Conservation (phyloP, 2,888 invertebrate genomes). For the Pteria penguin region DNA sequence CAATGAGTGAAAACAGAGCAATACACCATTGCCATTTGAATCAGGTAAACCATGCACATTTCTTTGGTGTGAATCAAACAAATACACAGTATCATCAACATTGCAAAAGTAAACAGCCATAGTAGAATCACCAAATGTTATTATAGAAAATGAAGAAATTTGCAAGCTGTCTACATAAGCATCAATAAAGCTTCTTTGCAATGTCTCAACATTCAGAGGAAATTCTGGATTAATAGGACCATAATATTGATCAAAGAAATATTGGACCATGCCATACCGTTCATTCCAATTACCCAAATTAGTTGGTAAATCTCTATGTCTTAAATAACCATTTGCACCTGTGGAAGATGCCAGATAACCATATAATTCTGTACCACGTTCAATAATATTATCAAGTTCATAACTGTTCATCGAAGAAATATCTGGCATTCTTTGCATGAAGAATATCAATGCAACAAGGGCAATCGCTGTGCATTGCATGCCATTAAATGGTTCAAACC, state of each 20-base stretch:
- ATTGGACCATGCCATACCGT: slow-evolving; percentile 7
- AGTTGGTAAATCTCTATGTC: slow-evolving; percentile 13
- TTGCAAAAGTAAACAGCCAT: slow-evolving; percentile 9
- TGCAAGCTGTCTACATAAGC: not conserved
- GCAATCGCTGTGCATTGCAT: slow-evolving; percentile 27
- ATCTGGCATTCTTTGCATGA: slow-evolving; percentile 9
- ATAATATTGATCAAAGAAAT: slow-evolving; percentile 14
- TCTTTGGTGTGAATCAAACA: slow-evolving; percentile 27
- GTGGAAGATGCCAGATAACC: not conserved
- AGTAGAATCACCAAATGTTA: slow-evolving; percentile 10
- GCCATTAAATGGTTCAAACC: slow-evolving; percentile 20
- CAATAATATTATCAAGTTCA: not conserved
- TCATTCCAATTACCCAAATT: not conserved
- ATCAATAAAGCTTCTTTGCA: not conserved
- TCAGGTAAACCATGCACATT: slow-evolving; percentile 12
- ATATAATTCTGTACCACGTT: slow-evolving; percentile 22
- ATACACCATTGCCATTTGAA: slow-evolving; percentile 9
- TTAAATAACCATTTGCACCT: not conserved
- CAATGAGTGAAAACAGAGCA: slow-evolving; percentile 7
- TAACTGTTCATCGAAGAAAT: not conserved
- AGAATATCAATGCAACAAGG: slow-evolving; percentile 19
- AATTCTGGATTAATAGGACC: not conserved
- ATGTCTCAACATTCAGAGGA: not conserved
- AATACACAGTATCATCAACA: not conserved
- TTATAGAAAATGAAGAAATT: not conserved